These are phyloP conservation scores for Cherax destructor DNA, from an alignment of 1,140 invertebrate genomes.

Conservation along the genomic window DNA sequence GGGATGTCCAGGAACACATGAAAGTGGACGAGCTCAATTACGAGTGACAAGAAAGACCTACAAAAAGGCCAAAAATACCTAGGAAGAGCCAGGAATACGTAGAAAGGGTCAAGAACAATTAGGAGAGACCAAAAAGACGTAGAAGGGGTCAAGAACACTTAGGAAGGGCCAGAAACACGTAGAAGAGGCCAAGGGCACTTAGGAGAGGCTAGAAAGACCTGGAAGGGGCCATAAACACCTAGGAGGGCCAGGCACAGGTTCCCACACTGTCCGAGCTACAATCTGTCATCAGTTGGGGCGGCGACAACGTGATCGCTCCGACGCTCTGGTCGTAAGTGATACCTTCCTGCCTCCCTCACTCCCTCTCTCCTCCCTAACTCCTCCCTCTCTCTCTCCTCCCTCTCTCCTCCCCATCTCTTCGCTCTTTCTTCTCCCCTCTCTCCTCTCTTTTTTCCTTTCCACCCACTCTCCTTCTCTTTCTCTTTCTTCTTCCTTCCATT, in stretches of 20 bases:
- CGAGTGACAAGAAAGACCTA: too few species aligned
- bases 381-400: background rate
- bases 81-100: too few species aligned
- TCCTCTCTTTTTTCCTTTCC: background rate
- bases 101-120: too few species aligned
- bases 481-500: background rate
- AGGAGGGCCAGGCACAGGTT: background rate
- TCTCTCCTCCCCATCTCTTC: background rate
- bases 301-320: conserved; percentile 19
- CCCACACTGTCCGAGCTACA: conserved; percentile 10
- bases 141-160: too few species aligned
- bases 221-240: too few species aligned
- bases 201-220: too few species aligned
- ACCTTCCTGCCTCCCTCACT: conserved; percentile 40
- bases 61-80: too few species aligned
- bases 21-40: too few species aligned
- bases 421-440: background rate
- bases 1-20: too few species aligned
- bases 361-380: background rate
- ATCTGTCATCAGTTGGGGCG: conserved; percentile 31
- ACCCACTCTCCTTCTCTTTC: conserved; percentile 4
- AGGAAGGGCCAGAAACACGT: too few species aligned
- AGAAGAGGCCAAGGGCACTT: too few species aligned
- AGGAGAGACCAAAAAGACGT: too few species aligned
- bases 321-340: conserved; percentile 25